Conservation (phyloP, 92 coral and sea anemone species). For the Palythoa grandiflora region DNA sequence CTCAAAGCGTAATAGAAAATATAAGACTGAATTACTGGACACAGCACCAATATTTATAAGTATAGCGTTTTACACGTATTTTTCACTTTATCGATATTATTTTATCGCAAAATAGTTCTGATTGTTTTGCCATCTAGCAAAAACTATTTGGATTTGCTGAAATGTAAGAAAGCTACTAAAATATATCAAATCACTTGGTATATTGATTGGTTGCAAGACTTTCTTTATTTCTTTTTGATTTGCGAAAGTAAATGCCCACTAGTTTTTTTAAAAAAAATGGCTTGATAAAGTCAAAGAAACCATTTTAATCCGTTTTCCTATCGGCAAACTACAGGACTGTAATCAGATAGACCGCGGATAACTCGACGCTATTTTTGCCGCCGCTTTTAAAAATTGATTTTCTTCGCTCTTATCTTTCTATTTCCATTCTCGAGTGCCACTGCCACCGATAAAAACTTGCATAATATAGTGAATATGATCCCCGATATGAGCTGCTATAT, state of each 20-base stretch:
- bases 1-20: too few species aligned
- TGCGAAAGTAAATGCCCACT: not conserved
- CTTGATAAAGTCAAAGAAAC: not conserved
- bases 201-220: not conserved
- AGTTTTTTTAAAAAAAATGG: not conserved
- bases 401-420: not conserved
- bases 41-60: too few species aligned
- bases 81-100: too few species aligned
- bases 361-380: not conserved
- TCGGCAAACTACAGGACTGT: constrained; percentile 4
- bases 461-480: not conserved
- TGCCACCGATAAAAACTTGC: not conserved
- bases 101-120: too few species aligned
- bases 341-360: not conserved
- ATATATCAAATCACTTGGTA: not conserved
- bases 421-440: not conserved
- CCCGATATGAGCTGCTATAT: not conserved
- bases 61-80: too few species aligned
- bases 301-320: not conserved
- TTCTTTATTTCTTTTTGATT: not conserved
- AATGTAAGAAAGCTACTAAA: not conserved
- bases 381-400: not conserved
- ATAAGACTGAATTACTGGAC: too few species aligned
- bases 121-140: not conserved
- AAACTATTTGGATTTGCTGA: not conserved